phyloP scores from a whole-genome alignment of 64 coral and sea anemone species.

The Catalaphyllia jardinei region DNA sequence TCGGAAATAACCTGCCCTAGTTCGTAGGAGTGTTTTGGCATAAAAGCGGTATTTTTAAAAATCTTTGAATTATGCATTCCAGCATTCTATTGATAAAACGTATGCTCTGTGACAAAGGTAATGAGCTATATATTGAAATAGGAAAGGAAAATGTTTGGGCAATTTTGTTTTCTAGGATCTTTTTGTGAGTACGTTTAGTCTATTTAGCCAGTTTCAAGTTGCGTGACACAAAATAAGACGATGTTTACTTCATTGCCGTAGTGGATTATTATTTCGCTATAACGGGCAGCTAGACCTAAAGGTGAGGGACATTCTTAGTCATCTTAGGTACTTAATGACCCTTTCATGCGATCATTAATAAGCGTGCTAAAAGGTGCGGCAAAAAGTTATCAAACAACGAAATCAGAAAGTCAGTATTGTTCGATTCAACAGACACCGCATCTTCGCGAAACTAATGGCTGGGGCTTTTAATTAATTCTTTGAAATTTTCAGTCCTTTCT shows the following conservation, averaged over 20 bases:
- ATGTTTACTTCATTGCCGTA: constrained; percentile 8
- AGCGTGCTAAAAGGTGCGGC: neutral
- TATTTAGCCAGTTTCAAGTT: constrained; percentile 17
- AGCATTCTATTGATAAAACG: neutral
- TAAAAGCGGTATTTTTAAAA: constrained; percentile 16
- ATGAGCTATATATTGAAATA: constrained; percentile 27
- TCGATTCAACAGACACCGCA: constrained; percentile 7
- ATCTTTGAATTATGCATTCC: neutral
- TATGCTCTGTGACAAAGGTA: neutral
- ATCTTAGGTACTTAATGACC: no score
- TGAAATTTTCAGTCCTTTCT: constrained; percentile 2
- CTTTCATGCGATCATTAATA: neutral
- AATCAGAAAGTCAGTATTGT: constrained; percentile 4
- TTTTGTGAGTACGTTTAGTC: constrained; percentile 23
- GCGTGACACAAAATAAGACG: constrained; percentile 20
- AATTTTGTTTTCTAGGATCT: constrained; percentile 16
- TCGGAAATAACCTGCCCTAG: constrained; percentile 10
- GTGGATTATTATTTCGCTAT: constrained; percentile 19
- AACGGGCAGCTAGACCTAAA: neutral
- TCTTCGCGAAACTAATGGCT: constrained; percentile 9
- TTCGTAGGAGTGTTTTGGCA: constrained; percentile 10
- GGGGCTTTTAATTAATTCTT: constrained; percentile 19
- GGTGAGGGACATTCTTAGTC: neutral
- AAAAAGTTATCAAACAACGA: constrained; percentile 11
- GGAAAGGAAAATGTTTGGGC: neutral